Evolutionary conservation across 1,140 invertebrate species (phyloP), one percentile per base, ranked within the genome.

Genomic region (Rhopalosiphum maidis): DNA sequence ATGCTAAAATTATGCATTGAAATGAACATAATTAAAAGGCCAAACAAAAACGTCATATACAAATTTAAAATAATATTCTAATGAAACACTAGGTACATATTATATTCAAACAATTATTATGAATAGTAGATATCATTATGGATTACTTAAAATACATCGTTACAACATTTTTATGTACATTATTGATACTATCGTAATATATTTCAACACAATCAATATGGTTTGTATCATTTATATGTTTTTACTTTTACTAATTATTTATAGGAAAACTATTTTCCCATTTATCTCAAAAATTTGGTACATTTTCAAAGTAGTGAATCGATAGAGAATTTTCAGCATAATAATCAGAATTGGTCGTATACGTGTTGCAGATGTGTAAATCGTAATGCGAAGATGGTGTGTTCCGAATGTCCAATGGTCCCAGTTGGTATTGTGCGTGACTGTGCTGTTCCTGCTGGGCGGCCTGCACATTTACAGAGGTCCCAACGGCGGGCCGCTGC

Each of bases 321-420:
- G 18, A 3, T 51, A 51, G 48, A 18, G 48, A 51, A 51, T 51
- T 51, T 18, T 51, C 15, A 6, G 25, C 4, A 15, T 82, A 82
- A 15, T 82, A 82, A 82, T 37, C 77, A 83, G 23, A 85, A 1
- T 25, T 46, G 9, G 15, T 15, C 11, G 25, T 5, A 1, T 30
- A 9, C 11, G 22, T 23, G 60, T 94, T 91, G 46, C 23, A 93
- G 91, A 93, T 93, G 91, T 86, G 82, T n/a, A 93, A 93, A 51
- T 86, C 91, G 91, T 93, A 93, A 93, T 93, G 91, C 91, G 91
- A 93, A 93, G 91, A 93, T 93, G 91, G 91, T 93, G 91, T 55
- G 48, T 93, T 54, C 91, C 91, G 91, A 93, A 85, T 85, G 91
- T 93, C 35, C 91, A 93, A 93, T 86, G 91, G 91, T 93, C 91